Evolutionary conservation across 2,888 invertebrate genomes (phyloP).

Genomic region (Orgyia antiqua): DNA sequence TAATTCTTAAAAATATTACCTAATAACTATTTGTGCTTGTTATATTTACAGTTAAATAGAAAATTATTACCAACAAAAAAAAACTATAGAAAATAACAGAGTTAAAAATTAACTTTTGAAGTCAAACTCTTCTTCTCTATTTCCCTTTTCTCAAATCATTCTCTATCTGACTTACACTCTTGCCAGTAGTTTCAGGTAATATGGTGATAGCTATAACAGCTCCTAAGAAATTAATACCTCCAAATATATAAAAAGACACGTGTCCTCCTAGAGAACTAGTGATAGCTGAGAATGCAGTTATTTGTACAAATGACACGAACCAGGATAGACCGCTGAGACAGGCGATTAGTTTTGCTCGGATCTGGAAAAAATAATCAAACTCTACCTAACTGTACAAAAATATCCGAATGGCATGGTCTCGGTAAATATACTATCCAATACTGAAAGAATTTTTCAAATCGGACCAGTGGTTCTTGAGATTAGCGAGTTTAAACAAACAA

Average conservation of each 20-base stretch:
- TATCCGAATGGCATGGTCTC: no score
- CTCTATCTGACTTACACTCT: slow-evolving; percentile 46
- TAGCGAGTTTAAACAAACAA: no score
- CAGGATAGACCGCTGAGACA: slow-evolving; percentile 35
- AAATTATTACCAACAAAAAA: no score
- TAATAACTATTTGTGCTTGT: no score
- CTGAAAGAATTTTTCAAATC: no score
- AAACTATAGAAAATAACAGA: no score
- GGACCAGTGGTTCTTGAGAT: no score
- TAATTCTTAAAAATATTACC: no score
- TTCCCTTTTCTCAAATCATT: slow-evolving; percentile 14
- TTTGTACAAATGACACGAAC: slow-evolving; percentile 33
- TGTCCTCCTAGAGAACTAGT: slow-evolving; percentile 39
- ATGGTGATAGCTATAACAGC: slow-evolving; percentile 34
- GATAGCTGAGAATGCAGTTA: slow-evolving; percentile 28
- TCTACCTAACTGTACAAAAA: no score
- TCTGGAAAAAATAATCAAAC: no score
- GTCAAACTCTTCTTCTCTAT: neutral
- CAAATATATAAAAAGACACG: slow-evolving; percentile 47
- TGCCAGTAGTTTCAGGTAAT: slow-evolving; percentile 62
- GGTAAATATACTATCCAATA: no score
- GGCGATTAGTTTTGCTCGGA: slow-evolving; percentile 44
- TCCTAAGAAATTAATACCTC: slow-evolving; percentile 40
- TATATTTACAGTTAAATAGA: no score
- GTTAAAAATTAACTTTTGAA: slow-evolving; percentile 2